Evolutionary conservation across 2,113 vertebrate genomes (phyloP), one percentile per base, ranked within the genome.

Genomic region (Chlorodrepanis virens): DNA sequence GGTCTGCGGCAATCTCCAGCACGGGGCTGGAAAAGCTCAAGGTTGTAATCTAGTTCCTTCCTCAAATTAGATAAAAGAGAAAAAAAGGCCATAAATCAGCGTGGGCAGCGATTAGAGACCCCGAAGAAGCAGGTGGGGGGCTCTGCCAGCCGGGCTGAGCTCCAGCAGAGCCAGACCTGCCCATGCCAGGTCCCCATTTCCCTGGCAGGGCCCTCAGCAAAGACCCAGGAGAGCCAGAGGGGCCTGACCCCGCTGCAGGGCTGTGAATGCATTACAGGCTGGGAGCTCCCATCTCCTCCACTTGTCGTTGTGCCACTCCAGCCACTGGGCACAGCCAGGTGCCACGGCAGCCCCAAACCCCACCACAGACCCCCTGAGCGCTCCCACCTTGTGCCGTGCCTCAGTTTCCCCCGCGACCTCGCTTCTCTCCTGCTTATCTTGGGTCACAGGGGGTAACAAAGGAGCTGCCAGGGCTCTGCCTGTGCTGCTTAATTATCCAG

Each of bases 11-110:
- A 16, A 50, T 35, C 70, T 65, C 82, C 31, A n/a, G 83, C 27
- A 1, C 0, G 17, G 83, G 49, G 68, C 92, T 95, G 92, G 94
- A 74, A 72, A 95, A 94, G 77, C 88, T 89, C 92, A 93, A 95
- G 89, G 87, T 81, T 87, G 22, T 96, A 95, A 95, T 96, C 94
- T 94, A 37, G 81, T 94, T 93, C 94, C 87, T 89, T 91, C 60
- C 69, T 94, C 88, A 87, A 93, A 94, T 91, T 89, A 94, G 52
- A 95, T 95, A 61, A 95, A 69, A 81, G 50, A 14, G 53, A 23
- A 81, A 60, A 83, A 89, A 83, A 70, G 85, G 84, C 59, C 85
- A 74, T 96, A 84, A 91, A 96, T 96, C 93, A 95, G 47, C 16
- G 0, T 13, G 10, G 68, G 68, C 68, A 53, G 88, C 0, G 23